Evolutionary conservation across 2,113 vertebrate species (phyloP).

Genomic region (Dipodomys ordii): DNA sequence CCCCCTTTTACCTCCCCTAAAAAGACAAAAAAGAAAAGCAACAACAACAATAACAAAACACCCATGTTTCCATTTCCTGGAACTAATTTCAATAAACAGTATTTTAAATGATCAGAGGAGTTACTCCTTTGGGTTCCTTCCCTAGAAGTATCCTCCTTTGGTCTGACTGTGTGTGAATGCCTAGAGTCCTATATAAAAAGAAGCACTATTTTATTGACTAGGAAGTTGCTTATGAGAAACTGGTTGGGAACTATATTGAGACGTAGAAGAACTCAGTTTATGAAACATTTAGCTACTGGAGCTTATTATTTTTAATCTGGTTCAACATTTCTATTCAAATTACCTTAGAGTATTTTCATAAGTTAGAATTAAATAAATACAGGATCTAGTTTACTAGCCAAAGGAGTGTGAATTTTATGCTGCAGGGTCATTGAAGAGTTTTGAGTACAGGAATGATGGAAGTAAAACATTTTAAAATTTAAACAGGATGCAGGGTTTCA

Average conservation of each 20-base stretch:
- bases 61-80: no score
- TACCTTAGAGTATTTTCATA: slow-evolving; percentile 26
- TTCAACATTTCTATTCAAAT: not conserved
- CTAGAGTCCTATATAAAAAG: not conserved
- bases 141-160: no score
- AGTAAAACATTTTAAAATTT: slow-evolving; percentile 60
- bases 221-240: not conserved
- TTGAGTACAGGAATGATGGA: slow-evolving; percentile 11
- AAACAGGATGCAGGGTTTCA: slow-evolving; percentile 56
- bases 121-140: no score
- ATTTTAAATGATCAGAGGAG: no score
- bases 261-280: not conserved
- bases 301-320: slow-evolving; percentile 25
- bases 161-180: no score
- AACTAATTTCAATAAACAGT: no score
- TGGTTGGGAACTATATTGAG: not conserved
- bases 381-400: not conserved
- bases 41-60: no score
- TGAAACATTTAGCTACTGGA: not conserved
- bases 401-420: slow-evolving; percentile 40
- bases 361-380: slow-evolving; percentile 10
- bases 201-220: not conserved
- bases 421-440: slow-evolving; percentile 18
- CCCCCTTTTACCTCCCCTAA: no score
- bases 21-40: no score